Percentiles rank a stretch among this genome's conserved stretches.
Conservation (phyloP, 1,140 invertebrate species). For the Paraescarpia echinospica region DNA sequence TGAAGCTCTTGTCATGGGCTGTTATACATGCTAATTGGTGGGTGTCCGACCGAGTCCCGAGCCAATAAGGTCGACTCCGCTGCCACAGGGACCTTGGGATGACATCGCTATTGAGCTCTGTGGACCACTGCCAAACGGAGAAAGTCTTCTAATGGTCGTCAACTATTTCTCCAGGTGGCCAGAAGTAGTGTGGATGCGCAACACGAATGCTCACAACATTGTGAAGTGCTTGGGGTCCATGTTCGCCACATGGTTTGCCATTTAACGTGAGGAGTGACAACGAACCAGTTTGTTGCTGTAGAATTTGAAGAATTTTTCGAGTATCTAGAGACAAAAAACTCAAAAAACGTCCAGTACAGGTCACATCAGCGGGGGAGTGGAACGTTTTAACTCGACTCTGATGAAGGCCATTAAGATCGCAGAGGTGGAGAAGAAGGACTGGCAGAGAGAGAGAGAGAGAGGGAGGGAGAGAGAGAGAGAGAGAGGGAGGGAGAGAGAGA, state of each 20-base stretch:
- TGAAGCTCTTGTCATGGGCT: background rate
- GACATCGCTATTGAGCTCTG: background rate
- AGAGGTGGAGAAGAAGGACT: background rate
- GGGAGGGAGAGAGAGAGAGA: background rate
- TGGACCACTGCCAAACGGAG: background rate
- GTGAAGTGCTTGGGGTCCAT: no score
- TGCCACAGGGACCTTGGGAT: background rate
- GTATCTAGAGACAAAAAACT: background rate
- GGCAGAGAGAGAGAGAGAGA: background rate
- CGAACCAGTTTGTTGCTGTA: background rate
- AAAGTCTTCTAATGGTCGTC: background rate
- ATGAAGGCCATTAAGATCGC: constrained; percentile 14
- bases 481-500: no score
- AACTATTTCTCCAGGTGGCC: constrained; percentile 8
- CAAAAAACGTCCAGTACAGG: background rate
- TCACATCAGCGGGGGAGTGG: constrained; percentile 14
- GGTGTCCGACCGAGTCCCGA: no score
- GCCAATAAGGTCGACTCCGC: background rate
- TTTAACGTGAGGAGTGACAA: constrained; percentile 8
- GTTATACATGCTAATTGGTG: background rate
- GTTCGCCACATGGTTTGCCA: background rate
- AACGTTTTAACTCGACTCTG: background rate
- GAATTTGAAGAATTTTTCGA: background rate
- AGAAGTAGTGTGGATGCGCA: background rate
- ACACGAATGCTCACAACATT: no score